phyloP scores from a whole-genome alignment of 2,888 invertebrate genomes.

The Pammene fasciana region DNA sequence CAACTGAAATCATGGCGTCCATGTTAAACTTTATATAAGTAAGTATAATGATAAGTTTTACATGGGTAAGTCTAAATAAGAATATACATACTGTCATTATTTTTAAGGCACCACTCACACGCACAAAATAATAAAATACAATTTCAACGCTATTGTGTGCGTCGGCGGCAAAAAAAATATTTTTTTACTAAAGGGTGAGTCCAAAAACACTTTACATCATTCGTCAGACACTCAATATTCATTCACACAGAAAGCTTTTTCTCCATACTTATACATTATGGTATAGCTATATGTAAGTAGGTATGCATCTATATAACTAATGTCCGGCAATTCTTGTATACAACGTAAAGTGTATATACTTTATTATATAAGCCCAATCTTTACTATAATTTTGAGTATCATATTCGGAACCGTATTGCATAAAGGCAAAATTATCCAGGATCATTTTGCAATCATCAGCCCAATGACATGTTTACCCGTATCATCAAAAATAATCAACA shows the following conservation, averaged over 20 bases:
- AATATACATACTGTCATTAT: background rate
- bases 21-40: too few species aligned
- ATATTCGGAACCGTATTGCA: background rate
- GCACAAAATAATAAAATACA: background rate
- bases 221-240: constrained; percentile 8
- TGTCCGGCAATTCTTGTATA: too few species aligned
- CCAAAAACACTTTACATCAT: background rate
- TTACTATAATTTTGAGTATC: too few species aligned
- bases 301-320: too few species aligned
- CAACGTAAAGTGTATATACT: too few species aligned
- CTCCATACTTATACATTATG: background rate
- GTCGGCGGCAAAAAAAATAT: background rate
- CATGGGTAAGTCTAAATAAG: too few species aligned
- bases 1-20: too few species aligned
- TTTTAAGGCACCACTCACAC: background rate
- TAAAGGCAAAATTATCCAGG: background rate
- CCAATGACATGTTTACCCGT: background rate
- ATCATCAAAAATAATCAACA: constrained; percentile 25
- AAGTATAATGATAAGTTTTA: too few species aligned
- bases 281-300: background rate
- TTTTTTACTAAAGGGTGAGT: background rate
- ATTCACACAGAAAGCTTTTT: constrained; percentile 13
- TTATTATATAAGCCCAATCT: too few species aligned
- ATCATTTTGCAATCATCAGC: background rate
- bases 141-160: background rate